Conservation (phyloP, 2,888 invertebrate species). For the Diploptera punctata region DNA sequence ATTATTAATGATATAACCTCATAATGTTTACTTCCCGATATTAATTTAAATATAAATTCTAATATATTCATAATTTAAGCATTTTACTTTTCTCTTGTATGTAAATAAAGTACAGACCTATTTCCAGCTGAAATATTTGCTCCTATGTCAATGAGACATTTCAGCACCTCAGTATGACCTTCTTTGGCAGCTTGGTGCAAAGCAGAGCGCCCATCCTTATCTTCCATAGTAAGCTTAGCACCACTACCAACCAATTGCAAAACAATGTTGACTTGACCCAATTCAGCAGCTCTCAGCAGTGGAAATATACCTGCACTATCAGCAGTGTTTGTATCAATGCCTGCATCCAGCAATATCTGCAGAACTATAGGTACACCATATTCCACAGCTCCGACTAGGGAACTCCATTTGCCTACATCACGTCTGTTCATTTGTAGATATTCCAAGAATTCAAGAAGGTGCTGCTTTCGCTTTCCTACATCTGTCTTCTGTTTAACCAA, state of each 20-base stretch:
- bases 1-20: too few relatives aligned
- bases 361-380: neutral
- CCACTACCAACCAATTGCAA: neutral
- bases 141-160: neutral
- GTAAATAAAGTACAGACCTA: too few relatives aligned
- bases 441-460: neutral
- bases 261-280: neutral
- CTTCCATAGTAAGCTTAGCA: constrained; percentile 14
- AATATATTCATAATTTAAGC: too few relatives aligned
- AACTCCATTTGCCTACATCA: constrained; percentile 20
- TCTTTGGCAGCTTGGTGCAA: constrained; percentile 16
- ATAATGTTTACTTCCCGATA: too few relatives aligned
- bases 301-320: neutral
- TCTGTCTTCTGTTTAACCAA: neutral
- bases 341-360: constrained; percentile 8
- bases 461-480: neutral
- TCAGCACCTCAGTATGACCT: neutral
- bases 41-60: too few relatives aligned
- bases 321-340: neutral
- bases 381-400: constrained; percentile 9
- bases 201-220: constrained; percentile 9
- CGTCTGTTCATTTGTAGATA: neutral
- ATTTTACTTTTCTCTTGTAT: too few relatives aligned
- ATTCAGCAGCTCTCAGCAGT: constrained; percentile 6
- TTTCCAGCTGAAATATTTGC: constrained; percentile 11